These are phyloP conservation scores for Agriopis marginaria DNA, from an alignment of 2,888 invertebrate species.

Conservation along the genomic window DNA sequence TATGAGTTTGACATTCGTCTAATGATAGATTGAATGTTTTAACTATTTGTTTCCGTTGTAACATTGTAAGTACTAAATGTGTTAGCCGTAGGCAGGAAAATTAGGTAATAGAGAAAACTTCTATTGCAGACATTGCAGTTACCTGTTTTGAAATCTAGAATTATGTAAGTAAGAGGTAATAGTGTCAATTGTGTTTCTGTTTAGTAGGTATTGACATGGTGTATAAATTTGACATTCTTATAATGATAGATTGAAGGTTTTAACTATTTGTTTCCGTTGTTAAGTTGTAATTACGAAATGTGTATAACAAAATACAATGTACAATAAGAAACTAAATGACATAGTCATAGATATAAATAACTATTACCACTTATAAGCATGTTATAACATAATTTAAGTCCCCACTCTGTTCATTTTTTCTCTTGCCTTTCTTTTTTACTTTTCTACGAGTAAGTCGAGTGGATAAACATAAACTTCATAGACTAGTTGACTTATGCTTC, in stretches of 20 bases:
- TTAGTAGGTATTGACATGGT: slow-evolving; percentile 42
- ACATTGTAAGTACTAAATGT: slow-evolving; percentile 9
- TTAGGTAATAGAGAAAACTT: slow-evolving; percentile 8
- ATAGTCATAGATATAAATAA: too few species aligned
- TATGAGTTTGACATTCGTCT: slow-evolving; percentile 46
- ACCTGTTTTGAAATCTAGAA: slow-evolving; percentile 4
- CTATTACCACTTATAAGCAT: too few species aligned
- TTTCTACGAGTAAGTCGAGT: too few species aligned
- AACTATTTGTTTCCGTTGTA: slow-evolving; percentile 22
- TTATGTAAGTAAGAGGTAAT: slow-evolving; percentile 46
- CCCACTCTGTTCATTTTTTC: too few species aligned
- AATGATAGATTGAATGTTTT: slow-evolving; percentile 38
- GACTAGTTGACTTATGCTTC: too few species aligned
- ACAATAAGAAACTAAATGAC: too few species aligned
- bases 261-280: slow-evolving; percentile 26
- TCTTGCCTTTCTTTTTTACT: too few species aligned
- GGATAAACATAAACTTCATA: too few species aligned
- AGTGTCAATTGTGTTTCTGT: slow-evolving; percentile 43
- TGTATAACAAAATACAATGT: too few species aligned
- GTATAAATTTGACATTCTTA: slow-evolving; percentile 46
- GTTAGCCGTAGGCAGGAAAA: slow-evolving; percentile 10
- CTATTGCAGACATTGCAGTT: too few species aligned
- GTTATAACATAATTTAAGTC: too few species aligned
- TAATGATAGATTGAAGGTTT: slow-evolving; percentile 40
- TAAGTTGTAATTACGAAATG: not conserved